Percentiles rank a stretch among this genome's conserved stretches.
phyloP scores from a whole-genome alignment of 2,113 vertebrate genomes.

The Bos javanicus region DNA sequence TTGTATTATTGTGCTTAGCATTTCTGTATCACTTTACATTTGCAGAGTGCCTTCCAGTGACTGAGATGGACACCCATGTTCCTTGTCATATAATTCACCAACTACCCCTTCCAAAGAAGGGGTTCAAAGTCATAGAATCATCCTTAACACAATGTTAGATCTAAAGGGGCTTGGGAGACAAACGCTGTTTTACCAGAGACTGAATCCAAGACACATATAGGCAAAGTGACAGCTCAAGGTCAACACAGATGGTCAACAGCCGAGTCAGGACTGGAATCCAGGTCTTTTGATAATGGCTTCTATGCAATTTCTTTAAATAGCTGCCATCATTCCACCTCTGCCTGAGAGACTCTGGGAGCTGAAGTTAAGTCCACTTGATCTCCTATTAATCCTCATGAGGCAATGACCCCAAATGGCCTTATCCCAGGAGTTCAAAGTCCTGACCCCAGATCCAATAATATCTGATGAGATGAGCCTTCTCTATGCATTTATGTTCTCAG shows the following conservation, averaged over 20 bases:
- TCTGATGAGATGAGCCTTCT: slow-evolving; percentile 59
- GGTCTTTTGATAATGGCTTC: slow-evolving; percentile 23
- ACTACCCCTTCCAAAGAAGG: neutral
- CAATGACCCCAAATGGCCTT: slow-evolving; percentile 38
- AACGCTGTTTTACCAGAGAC: neutral
- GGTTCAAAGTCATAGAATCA: neutral
- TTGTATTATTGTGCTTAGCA: neutral
- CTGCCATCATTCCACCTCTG: neutral
- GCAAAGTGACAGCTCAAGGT: neutral
- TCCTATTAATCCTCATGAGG: slow-evolving; percentile 44
- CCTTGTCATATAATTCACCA: neutral
- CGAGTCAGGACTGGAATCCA: neutral
- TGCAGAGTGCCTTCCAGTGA: neutral
- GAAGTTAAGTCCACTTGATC: slow-evolving; percentile 58
- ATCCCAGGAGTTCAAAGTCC: slow-evolving; percentile 39
- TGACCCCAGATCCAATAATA: slow-evolving; percentile 63
- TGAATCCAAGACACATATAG: neutral
- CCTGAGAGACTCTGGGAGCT: neutral
- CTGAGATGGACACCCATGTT: neutral
- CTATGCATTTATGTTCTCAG: slow-evolving; percentile 62
- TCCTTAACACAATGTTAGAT: neutral
- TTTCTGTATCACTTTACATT: neutral
- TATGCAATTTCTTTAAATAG: slow-evolving; percentile 36
- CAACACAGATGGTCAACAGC: neutral
- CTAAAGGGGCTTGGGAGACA: neutral